Conservation (phyloP, 2,797 vertebrate genomes). For the Crax fasciolata region DNA sequence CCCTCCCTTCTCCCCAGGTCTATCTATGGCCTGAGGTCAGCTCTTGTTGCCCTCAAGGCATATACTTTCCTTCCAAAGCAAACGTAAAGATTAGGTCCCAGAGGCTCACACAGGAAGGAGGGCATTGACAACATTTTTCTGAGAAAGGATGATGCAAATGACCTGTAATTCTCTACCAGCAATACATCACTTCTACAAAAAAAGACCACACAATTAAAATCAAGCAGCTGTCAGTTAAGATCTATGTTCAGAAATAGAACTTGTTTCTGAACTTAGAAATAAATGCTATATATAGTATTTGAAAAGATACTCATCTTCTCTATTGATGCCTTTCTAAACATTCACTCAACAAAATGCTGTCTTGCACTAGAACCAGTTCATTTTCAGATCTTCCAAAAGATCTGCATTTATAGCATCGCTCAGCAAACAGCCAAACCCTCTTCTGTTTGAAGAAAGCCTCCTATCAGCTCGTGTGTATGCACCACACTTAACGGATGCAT, state of each 20-base stretch:
- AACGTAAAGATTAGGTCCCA: conserved; percentile 47
- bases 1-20: not conserved
- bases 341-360: conserved; percentile 54
- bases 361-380: conserved; percentile 65
- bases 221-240: conserved; percentile 67
- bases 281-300: conserved; percentile 62
- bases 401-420: conserved; percentile 61
- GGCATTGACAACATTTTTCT: conserved; percentile 29
- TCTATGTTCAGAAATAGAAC: conserved; percentile 63
- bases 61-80: not conserved
- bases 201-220: conserved; percentile 59
- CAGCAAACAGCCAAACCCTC: conserved; percentile 43
- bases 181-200: conserved; percentile 37
- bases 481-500: conserved; percentile 33
- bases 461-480: conserved; percentile 6
- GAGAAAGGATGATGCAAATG: conserved; percentile 40
- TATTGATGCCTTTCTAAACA: conserved; percentile 65
- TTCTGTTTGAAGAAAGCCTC: conserved; percentile 65
- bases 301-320: conserved; percentile 72
- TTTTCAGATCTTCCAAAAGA: conserved; percentile 65
- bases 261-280: conserved; percentile 69
- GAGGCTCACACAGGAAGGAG: not conserved
- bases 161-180: conserved; percentile 53
- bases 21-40: not conserved
- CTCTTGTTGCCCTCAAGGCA: not conserved